Base-by-base conservation (phyloP, 1,140 invertebrate species). In the Brachionus rotundiformis region DNA sequence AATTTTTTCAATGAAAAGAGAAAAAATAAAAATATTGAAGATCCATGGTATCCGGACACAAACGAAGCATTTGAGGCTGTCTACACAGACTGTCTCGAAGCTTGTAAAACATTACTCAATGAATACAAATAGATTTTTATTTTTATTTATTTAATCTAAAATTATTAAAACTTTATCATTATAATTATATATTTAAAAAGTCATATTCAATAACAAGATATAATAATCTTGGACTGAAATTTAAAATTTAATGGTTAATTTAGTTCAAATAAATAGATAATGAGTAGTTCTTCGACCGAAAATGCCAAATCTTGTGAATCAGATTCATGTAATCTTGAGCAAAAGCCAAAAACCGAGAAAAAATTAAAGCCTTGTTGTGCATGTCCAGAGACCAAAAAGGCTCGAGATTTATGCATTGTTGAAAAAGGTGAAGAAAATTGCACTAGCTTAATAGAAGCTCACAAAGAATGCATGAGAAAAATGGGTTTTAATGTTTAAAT, bases 381-480 rank as follows among this genome's bases (percentile, higher is more conserved):
- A 63, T 98, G 96, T 90, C 96, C 95, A 0, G 96, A 98, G 90
- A 98, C 96, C 0, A 98, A 95, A 88, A 92, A 92, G 89, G 91
- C 89, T 27, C 90, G 95, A 85, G 95, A 98, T 90, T 91, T 91
- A 83, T 98, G 95, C 85, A 96, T 98, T 75, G 92, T 97, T 41
- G 92, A 95, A 86, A 93, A 92, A 83, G 96, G 96, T 0, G 93
- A 98, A 90, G 94, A 94, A 86, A 92, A 96, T 84, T 99, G 96
- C 86, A 89, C 90, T 54, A 89, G 92, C 65, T 88, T 95, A 23
- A 98, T 98, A 82, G 95, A 98, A 90, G 95, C 95, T 29, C 96
- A 99, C 86, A 96, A 95, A 89, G 91, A 93, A 84, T 98, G 96
- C 88, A 96, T 98, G 95, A 91, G 94, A 84, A 92, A 94, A 84